Evolutionary conservation across 1,140 invertebrate genomes (phyloP).

Genomic region (Colletes latitarsis): DNA sequence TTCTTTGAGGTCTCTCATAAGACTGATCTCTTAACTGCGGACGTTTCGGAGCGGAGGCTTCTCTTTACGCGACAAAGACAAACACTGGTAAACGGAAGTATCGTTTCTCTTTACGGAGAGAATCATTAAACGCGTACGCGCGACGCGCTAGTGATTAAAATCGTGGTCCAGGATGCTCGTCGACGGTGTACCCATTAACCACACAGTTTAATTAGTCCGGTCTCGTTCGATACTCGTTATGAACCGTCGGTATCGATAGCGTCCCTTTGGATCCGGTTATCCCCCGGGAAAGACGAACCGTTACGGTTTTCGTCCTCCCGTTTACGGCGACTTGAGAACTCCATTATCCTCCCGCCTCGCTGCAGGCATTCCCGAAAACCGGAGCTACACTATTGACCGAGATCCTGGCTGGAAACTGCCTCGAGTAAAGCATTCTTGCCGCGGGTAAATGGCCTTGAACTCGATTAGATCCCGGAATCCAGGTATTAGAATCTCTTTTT

Average conservation of each 20-base stretch:
- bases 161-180: no score
- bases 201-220: constrained; percentile 50
- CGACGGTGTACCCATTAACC: no score
- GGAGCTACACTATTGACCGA: constrained; percentile 57
- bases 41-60: constrained; percentile 14
- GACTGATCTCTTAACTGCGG: neutral
- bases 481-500: constrained; percentile 32
- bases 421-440: neutral
- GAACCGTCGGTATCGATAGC: constrained; percentile 54
- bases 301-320: constrained; percentile 59
- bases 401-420: constrained; percentile 38
- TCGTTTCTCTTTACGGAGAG: neutral
- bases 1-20: no score
- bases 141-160: constrained; percentile 19
- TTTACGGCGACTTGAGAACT: constrained; percentile 65
- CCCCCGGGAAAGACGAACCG: constrained; percentile 43
- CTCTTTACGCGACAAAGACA: constrained; percentile 27
- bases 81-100: constrained; percentile 37
- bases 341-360: constrained; percentile 54
- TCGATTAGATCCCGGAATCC: constrained; percentile 48
- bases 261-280: constrained; percentile 49
- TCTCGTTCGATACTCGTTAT: constrained; percentile 54
- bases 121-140: constrained; percentile 34
- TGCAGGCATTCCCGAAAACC: constrained; percentile 56
- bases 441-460: constrained; percentile 61